Evolutionary conservation across 2,888 invertebrate species (phyloP), one percentile per base, ranked within the genome.

Genomic region (Cepaea hortensis): DNA sequence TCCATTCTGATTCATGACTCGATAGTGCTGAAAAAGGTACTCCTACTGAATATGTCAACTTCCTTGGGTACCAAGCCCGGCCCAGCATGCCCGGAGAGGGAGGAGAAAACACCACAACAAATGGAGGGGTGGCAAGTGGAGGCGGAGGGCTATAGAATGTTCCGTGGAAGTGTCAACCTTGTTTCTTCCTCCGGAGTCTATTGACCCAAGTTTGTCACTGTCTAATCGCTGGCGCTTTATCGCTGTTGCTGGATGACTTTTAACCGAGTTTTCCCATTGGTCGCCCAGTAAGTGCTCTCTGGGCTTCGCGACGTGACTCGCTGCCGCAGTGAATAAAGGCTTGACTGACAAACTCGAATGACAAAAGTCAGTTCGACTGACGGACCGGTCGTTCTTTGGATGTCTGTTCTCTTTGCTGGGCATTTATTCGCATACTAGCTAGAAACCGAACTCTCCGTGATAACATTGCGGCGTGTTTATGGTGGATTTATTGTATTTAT

Each of bases 131-230:
- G 62, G 35, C n/a, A 13, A n/a, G 3, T 3, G 23, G 20, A 80
- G 65, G 46, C 18, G 80, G 46, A 46, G 65, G 46, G 68, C 23
- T 62, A 46, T 9, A 48, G 20, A 3, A 35, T 65, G 18, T 80
- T 4, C 13, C 18, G 81, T 70, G 20, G n/a, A 81, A 48, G 70
- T 70, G 70, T 81, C 70, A 81, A 70, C 65, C 9, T 6, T 50
- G 18, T 50, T 15, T 13, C 50, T 70, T 50, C 3, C 15, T 20
- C 50, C 70, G n/a, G 18, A 11, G 13, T 50, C 50, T 50, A 81
- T 81, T 81, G 70, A 81, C 70, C 70, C 65, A 18, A 20, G 46
- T 62, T 62, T 65, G 81, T 81, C 81, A 81, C 81, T 46, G 68
- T 81, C 70, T n/a, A 81, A 81, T 81, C 70, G 70, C 50, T n/a